Evolutionary conservation across 2,797 vertebrate genomes (phyloP), one percentile per base, ranked within the genome.

Genomic region (Cirrhinus mrigala): DNA sequence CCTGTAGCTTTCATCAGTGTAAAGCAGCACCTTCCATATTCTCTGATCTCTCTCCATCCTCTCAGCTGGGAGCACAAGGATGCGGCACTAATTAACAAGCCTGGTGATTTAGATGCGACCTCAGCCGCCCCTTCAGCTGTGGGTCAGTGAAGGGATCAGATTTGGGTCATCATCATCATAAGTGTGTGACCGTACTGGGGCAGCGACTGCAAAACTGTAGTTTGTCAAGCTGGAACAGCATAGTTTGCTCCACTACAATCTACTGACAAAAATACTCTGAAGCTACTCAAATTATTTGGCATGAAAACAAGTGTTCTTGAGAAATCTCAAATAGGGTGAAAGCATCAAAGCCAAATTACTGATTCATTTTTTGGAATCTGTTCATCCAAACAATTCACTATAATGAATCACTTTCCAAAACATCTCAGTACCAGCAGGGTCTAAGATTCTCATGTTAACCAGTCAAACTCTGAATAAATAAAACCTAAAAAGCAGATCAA

Each of bases 61-160:
- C 33, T 79, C 22, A 77, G 33, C 37, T 37, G 22, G 27, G 37
- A 58, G 66, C 66, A 54, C 48, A 56, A 52, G 40, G 64, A 50
- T 69, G 33, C 11, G 46, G 1, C 46, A 24, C 66, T 71, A 81
- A 81, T 58, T 20, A 82, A 71, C 66, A 27, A 44, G 79, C 50
- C 80, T 58, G 80, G 80, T 81, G 66, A 58, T 71, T 40, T 27
- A 56, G 50, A 77, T 1, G 29, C 9, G 80, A 82, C 69, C 68
- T 40, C 54, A 46, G 37, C 52, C 8, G 0, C 24, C 37, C 54
- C 80, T 70, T 81, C 50, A 70, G 52, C 68, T 82, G 69, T 46
- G 69, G 37, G 40, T 82, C 80, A 82, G 16, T 73, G 80, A 22
- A 60, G 40, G 68, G 24, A 82, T 2, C 18, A 73, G 37, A 82